Conservation (phyloP, 2,888 invertebrate genomes). For the Antitype chi region DNA sequence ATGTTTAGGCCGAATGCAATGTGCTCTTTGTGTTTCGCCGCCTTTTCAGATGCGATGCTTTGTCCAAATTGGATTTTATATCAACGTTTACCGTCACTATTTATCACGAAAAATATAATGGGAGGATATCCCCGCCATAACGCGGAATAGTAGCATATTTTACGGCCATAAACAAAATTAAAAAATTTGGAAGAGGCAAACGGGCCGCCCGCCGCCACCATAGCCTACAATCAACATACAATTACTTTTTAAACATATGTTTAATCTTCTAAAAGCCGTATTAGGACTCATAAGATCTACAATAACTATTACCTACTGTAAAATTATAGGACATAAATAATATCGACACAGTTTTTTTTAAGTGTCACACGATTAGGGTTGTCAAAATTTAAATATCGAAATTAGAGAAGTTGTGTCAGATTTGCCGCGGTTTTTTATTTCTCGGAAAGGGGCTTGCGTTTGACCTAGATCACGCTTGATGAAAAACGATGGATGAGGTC, state of each 20-base stretch:
- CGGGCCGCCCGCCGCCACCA: neutral
- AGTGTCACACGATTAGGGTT: neutral
- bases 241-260: neutral
- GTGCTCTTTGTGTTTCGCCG: too few species aligned
- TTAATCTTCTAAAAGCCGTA: neutral
- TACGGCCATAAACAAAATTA: neutral
- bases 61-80: too few species aligned
- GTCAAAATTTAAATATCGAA: neutral
- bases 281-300: neutral
- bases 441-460: neutral
- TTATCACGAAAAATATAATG: too few species aligned
- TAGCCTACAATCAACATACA: neutral
- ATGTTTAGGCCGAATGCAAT: too few species aligned
- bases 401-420: neutral
- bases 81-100: too few species aligned
- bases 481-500: neutral
- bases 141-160: neutral
- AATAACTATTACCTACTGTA: neutral
- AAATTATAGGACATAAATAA: neutral
- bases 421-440: neutral
- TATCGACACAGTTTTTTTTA: neutral
- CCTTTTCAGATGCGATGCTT: too few species aligned
- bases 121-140: too few species aligned
- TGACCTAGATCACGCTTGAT: neutral
- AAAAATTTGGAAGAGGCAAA: neutral